These are phyloP conservation scores for Picus viridis DNA, from an alignment of 2,797 vertebrate genomes.

Conservation along the genomic window DNA sequence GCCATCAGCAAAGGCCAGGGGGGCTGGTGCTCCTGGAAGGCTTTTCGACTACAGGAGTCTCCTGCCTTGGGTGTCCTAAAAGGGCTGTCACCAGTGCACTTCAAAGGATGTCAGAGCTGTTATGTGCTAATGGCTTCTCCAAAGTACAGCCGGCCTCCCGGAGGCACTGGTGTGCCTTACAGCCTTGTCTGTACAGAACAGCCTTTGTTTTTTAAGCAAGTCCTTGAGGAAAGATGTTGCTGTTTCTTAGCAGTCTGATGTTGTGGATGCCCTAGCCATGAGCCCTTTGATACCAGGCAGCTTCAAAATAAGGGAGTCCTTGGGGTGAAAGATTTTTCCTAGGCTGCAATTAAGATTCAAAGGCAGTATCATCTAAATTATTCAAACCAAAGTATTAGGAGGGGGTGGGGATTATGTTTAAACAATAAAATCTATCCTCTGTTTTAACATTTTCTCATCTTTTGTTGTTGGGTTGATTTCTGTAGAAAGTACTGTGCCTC, in stretches of 20 bases:
- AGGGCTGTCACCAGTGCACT: not conserved
- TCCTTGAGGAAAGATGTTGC: not conserved
- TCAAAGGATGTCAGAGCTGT: not conserved
- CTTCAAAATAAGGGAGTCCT: not conserved
- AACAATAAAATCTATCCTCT: not conserved
- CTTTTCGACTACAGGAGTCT: not conserved
- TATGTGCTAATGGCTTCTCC: not conserved
- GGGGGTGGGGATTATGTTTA: not conserved
- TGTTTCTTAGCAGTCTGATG: not conserved
- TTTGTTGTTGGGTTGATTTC: not conserved
- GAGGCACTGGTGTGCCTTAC: not conserved
- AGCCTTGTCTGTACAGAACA: fast-evolving
- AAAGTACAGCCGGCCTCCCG: not conserved
- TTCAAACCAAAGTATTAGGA: not conserved
- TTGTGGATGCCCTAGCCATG: not conserved
- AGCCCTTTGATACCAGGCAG: not conserved
- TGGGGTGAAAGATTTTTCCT: not conserved
- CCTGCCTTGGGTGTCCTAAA: not conserved
- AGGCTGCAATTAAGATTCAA: not conserved
- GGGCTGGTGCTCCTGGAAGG: not conserved
- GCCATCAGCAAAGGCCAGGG: not conserved
- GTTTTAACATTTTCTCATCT: too few species aligned
- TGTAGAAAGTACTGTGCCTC: not conserved
- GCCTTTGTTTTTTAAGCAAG: not conserved
- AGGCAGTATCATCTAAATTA: not conserved